A percentile compares a stretch with the other conserved stretches of the same genome.
phyloP scores from a whole-genome alignment of 2,888 invertebrate genomes.

The Cantharis lateralis region DNA sequence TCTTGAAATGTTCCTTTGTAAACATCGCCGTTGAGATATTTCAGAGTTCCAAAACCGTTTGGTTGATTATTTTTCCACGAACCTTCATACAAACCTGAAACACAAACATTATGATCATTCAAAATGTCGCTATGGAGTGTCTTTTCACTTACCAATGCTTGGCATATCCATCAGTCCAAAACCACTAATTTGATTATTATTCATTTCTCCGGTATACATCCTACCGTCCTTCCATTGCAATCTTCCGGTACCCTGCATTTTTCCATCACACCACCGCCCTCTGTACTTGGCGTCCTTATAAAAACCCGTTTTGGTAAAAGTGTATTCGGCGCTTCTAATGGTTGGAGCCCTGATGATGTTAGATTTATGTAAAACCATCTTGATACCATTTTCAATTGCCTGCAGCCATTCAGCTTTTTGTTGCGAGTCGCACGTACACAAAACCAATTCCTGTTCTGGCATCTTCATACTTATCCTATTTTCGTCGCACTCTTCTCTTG shows the following conservation, averaged over 20 bases:
- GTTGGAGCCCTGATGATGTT: conserved; percentile 70
- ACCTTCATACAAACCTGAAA: conserved; percentile 75
- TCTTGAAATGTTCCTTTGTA: conserved; percentile 89
- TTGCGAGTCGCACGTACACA: conserved; percentile 68
- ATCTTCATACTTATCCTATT: conserved; percentile 72
- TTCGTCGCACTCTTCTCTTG: conserved; percentile 61
- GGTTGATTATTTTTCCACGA: conserved; percentile 82
- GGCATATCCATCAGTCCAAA: conserved; percentile 72
- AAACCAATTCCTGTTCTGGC: conserved; percentile 76
- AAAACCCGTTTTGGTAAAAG: conserved; percentile 71
- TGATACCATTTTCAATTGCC: conserved; percentile 74
- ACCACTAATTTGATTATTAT: conserved; percentile 74
- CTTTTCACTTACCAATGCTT: conserved; percentile 57
- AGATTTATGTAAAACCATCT: conserved; percentile 66
- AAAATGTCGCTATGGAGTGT: not conserved
- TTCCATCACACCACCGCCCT: conserved; percentile 82
- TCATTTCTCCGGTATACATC: conserved; percentile 80
- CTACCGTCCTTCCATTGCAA: conserved; percentile 82
- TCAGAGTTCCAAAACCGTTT: conserved; percentile 79
- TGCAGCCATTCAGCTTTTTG: conserved; percentile 82
- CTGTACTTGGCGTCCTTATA: conserved; percentile 80
- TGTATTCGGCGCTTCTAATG: conserved; percentile 72
- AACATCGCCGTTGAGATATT: conserved; percentile 75
- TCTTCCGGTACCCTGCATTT: conserved; percentile 82
- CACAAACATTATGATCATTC: conserved; percentile 29